These are phyloP conservation scores for Zosterops hypoxanthus DNA, from an alignment of 2,113 vertebrate genomes.

Conservation along the genomic window DNA sequence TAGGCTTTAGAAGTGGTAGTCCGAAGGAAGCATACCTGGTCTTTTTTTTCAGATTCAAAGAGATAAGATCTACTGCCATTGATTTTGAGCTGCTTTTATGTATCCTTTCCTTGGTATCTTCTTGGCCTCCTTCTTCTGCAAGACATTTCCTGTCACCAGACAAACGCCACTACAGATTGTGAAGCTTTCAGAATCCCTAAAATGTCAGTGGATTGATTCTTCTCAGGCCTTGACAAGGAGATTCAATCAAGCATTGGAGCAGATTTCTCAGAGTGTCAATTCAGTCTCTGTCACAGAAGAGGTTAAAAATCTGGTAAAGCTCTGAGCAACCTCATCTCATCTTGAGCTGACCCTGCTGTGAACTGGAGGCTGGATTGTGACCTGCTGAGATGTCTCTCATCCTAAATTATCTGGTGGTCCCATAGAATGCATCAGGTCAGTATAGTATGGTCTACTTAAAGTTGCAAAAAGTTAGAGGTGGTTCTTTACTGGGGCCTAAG, in stretches of 20 bases:
- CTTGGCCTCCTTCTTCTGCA: background rate
- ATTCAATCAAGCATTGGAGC: background rate
- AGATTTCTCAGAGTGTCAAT: background rate
- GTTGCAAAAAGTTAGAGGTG: background rate
- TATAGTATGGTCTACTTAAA: background rate
- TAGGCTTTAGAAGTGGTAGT: background rate
- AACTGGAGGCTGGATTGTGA: background rate
- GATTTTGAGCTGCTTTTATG: background rate
- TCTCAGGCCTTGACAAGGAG: background rate
- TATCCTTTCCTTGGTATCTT: background rate
- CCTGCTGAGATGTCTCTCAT: background rate
- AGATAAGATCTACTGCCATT: background rate
- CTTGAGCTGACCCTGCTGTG: background rate
- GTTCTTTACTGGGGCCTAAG: background rate
- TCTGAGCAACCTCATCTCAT: background rate
- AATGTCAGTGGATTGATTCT: background rate
- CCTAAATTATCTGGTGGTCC: background rate
- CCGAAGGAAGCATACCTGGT: background rate
- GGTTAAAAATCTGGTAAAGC: background rate
- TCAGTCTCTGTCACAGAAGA: background rate
- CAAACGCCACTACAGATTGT: background rate
- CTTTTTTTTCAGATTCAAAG: background rate
- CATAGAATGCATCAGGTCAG: background rate
- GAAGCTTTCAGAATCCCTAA: background rate
- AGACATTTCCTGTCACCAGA: background rate